Base-by-base conservation (phyloP, 1,140 invertebrate genomes). In the Aleiodes sp. region DNA sequence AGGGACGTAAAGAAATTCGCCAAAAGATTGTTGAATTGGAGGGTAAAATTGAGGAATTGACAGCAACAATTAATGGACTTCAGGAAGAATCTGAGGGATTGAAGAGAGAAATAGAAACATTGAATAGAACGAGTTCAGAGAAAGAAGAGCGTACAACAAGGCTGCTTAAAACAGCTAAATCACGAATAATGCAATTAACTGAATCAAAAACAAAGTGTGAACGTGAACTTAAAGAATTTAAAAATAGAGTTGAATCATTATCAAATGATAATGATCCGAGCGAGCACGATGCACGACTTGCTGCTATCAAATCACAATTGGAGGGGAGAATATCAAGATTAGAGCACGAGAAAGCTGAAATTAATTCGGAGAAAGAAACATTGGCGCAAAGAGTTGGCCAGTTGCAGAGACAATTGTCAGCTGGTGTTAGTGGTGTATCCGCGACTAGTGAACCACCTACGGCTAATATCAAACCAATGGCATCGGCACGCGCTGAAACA, bases 391-490 rank as follows among this genome's bases (percentile, higher is more conserved):
- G 92, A 77, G 87, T 94, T 0, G 88, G 87, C 65, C 90, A 94
- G 74, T 80, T 96, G 65, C 94, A 95, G 76, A 89, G 94, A 52
- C 94, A 96, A 80, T 78, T 96, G 43, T 89, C 88, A 4, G 65
- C 41, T 31, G 86, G 89, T 64, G 86, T 91, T 57, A 87, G 88
- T 63, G 92, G 94, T 72, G 91, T 94, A 78, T 88, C 89, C 19
- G 88, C 88, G 0, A 82, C 80, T 0, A 90, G 88, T 0, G 94
- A 96, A 75, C 92, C 94, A 41, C 93, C 95, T 6, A 94, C 94
- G 0, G 96, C 96, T 9, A 98, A 98, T 82, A 97, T 98, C 29
- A 96, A 96, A 81, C 96, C 96, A 0, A 96, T 98, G 92, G 46
- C 46, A 1, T 92, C 95, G 10, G 94, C 94, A 73, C 87, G 86